Percentiles rank a stretch among this genome's conserved stretches.
Conservation (phyloP, 2,888 invertebrate genomes). For the Parascotia fuliginaria region DNA sequence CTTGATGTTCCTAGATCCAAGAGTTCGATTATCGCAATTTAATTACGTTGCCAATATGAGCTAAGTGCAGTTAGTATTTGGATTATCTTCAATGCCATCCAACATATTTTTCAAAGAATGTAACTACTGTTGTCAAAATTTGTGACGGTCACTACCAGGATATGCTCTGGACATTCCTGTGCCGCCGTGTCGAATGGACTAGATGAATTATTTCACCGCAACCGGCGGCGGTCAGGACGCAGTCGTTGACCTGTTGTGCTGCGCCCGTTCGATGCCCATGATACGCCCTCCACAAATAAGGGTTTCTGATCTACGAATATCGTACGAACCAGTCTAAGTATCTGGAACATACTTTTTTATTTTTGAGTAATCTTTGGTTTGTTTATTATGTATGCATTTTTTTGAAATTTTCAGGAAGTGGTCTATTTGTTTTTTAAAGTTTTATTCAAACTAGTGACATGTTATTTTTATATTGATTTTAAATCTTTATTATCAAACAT, state of each 20-base stretch:
- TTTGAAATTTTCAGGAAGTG: too few species aligned
- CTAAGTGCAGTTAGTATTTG: constrained; percentile 16
- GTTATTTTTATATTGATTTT: background rate
- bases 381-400: background rate
- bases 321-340: constrained; percentile 5
- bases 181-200: constrained; percentile 62
- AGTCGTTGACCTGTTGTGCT: constrained; percentile 77
- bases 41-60: constrained; percentile 19
- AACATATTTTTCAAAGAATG: constrained; percentile 33
- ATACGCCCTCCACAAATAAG: constrained; percentile 50
- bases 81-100: constrained; percentile 20
- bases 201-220: constrained; percentile 69
- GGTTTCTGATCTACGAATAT: constrained; percentile 27
- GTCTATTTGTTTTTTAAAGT: too few species aligned
- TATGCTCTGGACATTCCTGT: constrained; percentile 27
- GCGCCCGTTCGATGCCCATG: constrained; percentile 53
- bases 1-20: constrained; percentile 6
- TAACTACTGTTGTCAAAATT: constrained; percentile 26
- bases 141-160: constrained; percentile 32
- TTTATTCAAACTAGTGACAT: background rate
- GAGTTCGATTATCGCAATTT: constrained; percentile 9
- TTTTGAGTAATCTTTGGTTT: background rate
- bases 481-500: constrained; percentile 5
- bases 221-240: constrained; percentile 50
- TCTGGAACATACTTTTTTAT: constrained; percentile 1